These are phyloP conservation scores for Cydia pomonella DNA, from an alignment of 1,140 invertebrate species.

Conservation along the genomic window DNA sequence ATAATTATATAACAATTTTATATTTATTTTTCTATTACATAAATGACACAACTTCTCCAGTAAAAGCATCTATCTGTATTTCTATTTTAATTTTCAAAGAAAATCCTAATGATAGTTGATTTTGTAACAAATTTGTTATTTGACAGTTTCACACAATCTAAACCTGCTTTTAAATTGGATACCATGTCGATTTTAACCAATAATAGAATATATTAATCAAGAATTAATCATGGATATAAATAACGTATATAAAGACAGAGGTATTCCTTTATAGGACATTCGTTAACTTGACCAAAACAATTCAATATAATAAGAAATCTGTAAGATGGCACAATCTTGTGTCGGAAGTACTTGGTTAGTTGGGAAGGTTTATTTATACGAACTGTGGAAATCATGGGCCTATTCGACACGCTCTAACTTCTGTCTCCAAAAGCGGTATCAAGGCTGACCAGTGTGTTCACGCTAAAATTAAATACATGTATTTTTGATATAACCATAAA, in stretches of 20 bases:
- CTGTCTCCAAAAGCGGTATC: neutral
- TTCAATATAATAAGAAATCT: constrained; percentile 27
- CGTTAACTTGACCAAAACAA: constrained; percentile 24
- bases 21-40: constrained; percentile 72
- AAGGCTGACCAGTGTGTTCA: neutral
- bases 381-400: constrained; percentile 42
- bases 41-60: constrained; percentile 75
- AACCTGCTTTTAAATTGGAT: constrained; percentile 26
- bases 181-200: constrained; percentile 4
- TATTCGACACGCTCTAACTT: neutral
- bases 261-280: constrained; percentile 13
- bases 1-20: constrained; percentile 75
- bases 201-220: constrained; percentile 30
- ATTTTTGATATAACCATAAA: no score
- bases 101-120: constrained; percentile 2
- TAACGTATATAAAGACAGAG: constrained; percentile 24
- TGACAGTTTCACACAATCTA: neutral
- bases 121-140: constrained; percentile 4
- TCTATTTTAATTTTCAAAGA: constrained; percentile 11
- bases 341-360: constrained; percentile 54
- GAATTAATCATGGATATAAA: constrained; percentile 23
- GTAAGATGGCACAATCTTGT: constrained; percentile 74
- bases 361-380: constrained; percentile 43
- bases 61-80: constrained; percentile 36
- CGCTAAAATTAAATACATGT: neutral